Evolutionary conservation across 2,888 invertebrate species (phyloP), one percentile per base, ranked within the genome.

Genomic region (Noctua pronuba): DNA sequence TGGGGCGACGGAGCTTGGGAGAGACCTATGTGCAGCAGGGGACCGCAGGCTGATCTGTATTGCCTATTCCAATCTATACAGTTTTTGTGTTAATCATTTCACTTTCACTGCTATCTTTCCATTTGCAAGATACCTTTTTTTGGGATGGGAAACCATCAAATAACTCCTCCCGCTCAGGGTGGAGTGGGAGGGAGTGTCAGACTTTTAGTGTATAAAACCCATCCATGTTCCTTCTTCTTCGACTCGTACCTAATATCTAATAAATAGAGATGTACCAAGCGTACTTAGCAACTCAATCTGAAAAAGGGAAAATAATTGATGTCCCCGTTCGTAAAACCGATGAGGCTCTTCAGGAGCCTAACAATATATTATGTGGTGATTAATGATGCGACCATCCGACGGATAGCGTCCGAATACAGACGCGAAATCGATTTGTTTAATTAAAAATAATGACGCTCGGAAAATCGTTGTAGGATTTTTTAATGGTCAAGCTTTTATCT

Each of bases 391-490:
- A 87, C 81, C 85, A 88, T 84, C 83, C 85, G 74, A 83, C 77
- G 85, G 90, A 90, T 88, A 88, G 81, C 86, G 88, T 88, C 88
- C 86, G 70, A 83, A 76, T 72, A 77, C 82, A 86, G 82, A 81
- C 85, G 81, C 76, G 73, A 79, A 87, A 89, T 91, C 90, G 90
- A 91, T 91, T 91, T 90, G 89, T 90, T 91, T 91, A 92, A 92
- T 92, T 92, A 91, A 92, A 91, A 92, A 92, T 91, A 92, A 91
- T 91, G 89, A 91, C 86, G 83, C 41, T 69, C 49, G 64, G 55
- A 55, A 71, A 65, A 68, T 49, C 28, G 28, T 44, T 84, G 13
- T 46, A 13, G 41, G 31, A 24, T 58, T 81, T 70, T 79, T 66
- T 66, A 64, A 67, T 35, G 55, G 49, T 28, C 52, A 70, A 77